phyloP scores from a whole-genome alignment of 2,113 vertebrate species.

The Grammomys surdaster region DNA sequence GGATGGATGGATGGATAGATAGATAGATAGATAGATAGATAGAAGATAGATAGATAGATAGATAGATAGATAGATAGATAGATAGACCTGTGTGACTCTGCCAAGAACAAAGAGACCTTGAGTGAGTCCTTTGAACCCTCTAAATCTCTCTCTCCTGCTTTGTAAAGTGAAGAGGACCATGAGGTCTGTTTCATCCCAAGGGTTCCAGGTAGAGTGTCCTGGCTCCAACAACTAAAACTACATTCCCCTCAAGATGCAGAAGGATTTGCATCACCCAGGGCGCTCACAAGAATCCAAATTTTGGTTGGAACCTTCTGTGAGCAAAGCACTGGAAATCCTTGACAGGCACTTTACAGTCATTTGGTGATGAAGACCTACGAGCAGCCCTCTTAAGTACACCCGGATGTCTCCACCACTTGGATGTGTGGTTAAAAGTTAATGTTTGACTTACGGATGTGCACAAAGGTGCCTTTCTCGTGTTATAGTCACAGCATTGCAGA shows the following conservation, averaged over 20 bases:
- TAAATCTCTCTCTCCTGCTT: neutral
- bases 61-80: neutral
- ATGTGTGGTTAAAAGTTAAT: constrained; percentile 45
- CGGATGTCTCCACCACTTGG: constrained; percentile 72
- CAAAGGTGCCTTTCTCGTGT: neutral
- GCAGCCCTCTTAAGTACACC: constrained; percentile 61
- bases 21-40: too few species aligned
- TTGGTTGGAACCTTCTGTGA: constrained; percentile 57
- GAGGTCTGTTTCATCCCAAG: neutral
- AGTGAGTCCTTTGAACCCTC: constrained; percentile 3
- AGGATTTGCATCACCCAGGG: neutral
- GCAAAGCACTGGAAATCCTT: constrained; percentile 49
- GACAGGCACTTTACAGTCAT: constrained; percentile 36
- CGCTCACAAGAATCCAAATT: constrained; percentile 21
- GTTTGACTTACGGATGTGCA: constrained; percentile 31
- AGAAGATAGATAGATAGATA: too few species aligned
- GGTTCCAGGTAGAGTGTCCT: neutral
- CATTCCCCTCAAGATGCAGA: neutral
- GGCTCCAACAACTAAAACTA: constrained; percentile 43
- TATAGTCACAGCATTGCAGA: neutral
- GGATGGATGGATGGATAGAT: too few species aligned
- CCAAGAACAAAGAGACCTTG: constrained; percentile 54
- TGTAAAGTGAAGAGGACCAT: neutral
- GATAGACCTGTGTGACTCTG: neutral
- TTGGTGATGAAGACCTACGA: constrained; percentile 30